Conservation (phyloP, 2,113 vertebrate species). For the Damaliscus lunatus region DNA sequence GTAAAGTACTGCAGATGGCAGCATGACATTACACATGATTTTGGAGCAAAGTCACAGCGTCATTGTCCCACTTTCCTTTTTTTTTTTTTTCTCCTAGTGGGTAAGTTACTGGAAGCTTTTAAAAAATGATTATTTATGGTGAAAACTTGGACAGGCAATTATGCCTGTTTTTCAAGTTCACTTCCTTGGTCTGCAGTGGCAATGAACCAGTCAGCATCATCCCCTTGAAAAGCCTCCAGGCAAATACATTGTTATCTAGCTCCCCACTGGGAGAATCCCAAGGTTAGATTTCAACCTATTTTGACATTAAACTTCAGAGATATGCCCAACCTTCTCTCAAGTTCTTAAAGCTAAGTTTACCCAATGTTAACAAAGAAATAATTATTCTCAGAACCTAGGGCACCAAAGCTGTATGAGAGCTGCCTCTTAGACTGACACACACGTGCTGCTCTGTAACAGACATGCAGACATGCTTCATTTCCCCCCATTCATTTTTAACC, state of each 20-base stretch:
- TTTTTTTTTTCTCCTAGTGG: background rate
- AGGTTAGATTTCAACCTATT: background rate
- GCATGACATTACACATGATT: background rate
- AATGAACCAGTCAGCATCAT: background rate
- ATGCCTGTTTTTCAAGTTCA: conserved; percentile 29
- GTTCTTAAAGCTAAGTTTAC: conserved; percentile 1
- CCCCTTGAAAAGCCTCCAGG: background rate
- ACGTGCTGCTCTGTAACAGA: rapidly evolving
- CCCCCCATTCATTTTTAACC: background rate
- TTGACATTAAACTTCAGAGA: conserved; percentile 2
- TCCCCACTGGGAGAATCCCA: background rate
- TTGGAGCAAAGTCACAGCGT: background rate
- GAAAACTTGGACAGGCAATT: conserved; percentile 58
- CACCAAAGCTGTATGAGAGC: background rate
- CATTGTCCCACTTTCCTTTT: background rate
- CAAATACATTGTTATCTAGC: background rate
- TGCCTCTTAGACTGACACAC: too few relatives aligned
- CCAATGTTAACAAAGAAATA: background rate
- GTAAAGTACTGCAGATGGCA: conserved; percentile 43
- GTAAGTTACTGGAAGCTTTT: conserved; percentile 60
- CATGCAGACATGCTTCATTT: background rate
- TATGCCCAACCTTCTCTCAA: background rate
- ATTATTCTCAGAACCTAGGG: background rate
- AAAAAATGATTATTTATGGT: conserved; percentile 54
- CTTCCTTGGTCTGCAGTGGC: background rate